Percentiles rank a stretch among this genome's conserved stretches.
phyloP scores from a whole-genome alignment of 2,888 invertebrate species.

The Theretra japonica region DNA sequence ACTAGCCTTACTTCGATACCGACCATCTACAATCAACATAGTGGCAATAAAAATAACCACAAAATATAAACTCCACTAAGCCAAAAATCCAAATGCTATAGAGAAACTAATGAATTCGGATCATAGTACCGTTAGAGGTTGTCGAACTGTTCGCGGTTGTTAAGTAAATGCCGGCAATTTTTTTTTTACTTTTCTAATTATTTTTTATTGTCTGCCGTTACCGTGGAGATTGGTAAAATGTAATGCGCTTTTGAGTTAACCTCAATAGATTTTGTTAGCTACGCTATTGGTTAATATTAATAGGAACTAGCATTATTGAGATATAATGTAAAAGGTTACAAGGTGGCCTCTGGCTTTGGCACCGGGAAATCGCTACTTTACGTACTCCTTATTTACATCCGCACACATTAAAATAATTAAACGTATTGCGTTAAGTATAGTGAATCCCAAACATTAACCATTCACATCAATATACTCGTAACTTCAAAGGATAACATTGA shows the following conservation, averaged over 20 bases:
- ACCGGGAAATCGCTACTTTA: conserved; percentile 4
- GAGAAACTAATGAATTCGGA: conserved; percentile 65
- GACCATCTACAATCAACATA: not conserved
- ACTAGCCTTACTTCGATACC: too few species aligned
- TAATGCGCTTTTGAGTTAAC: conserved; percentile 9
- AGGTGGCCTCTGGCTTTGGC: not conserved
- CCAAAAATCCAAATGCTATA: conserved; percentile 39
- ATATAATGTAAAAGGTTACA: conserved; percentile 2
- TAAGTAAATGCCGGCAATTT: conserved; percentile 56
- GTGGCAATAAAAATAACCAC: not conserved
- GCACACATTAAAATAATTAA: not conserved
- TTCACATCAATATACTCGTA: too few species aligned
- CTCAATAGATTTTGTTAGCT: not conserved
- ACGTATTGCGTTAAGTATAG: too few species aligned
- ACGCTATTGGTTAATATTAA: not conserved
- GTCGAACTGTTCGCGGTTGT: conserved; percentile 63
- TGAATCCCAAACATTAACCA: not conserved
- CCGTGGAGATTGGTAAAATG: conserved; percentile 39
- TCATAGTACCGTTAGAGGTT: conserved; percentile 77
- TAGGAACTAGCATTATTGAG: not conserved
- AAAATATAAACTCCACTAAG: conserved; percentile 40
- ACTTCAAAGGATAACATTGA: too few species aligned
- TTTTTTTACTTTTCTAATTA: conserved; percentile 40
- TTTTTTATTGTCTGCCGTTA: conserved; percentile 43
- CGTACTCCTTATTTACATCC: not conserved